Percentiles rank a stretch among this genome's conserved stretches.
phyloP scores from a whole-genome alignment of 1,140 invertebrate genomes.

The Anastrepha ludens region DNA sequence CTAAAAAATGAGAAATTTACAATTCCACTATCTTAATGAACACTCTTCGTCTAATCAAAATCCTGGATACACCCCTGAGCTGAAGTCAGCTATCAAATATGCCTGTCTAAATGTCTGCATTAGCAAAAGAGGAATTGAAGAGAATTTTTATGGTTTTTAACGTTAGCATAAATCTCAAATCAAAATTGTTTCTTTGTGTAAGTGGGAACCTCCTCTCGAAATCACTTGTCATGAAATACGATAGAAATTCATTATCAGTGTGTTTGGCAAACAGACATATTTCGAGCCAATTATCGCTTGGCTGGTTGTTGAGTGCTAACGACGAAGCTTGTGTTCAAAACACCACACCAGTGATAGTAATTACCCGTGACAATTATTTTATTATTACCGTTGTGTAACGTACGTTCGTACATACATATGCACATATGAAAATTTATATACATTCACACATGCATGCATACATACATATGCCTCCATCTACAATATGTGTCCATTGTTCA shows the following conservation, averaged over 20 bases:
- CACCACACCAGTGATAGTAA: background rate
- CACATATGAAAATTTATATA: too few relatives aligned
- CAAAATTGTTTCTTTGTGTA: too few relatives aligned
- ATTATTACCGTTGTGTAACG: slow-evolving; percentile 8
- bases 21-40: too few relatives aligned
- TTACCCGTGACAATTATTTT: slow-evolving; percentile 19
- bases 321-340: slow-evolving; percentile 1
- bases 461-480: background rate
- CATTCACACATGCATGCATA: background rate
- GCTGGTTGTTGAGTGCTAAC: background rate
- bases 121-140: too few relatives aligned
- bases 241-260: background rate
- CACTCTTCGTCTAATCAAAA: too few relatives aligned
- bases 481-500: background rate
- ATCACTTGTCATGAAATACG: background rate
- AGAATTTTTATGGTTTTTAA: too few relatives aligned
- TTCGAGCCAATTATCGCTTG: background rate
- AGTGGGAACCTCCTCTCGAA: too few relatives aligned
- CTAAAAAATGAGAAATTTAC: too few relatives aligned
- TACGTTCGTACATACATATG: background rate
- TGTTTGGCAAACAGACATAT: background rate
- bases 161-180: too few relatives aligned
- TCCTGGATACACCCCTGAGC: too few relatives aligned
- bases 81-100: too few relatives aligned
- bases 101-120: too few relatives aligned